Evolutionary conservation across 2,113 vertebrate species (phyloP), one percentile per base, ranked within the genome.

Genomic region (Vulpes lagopus): DNA sequence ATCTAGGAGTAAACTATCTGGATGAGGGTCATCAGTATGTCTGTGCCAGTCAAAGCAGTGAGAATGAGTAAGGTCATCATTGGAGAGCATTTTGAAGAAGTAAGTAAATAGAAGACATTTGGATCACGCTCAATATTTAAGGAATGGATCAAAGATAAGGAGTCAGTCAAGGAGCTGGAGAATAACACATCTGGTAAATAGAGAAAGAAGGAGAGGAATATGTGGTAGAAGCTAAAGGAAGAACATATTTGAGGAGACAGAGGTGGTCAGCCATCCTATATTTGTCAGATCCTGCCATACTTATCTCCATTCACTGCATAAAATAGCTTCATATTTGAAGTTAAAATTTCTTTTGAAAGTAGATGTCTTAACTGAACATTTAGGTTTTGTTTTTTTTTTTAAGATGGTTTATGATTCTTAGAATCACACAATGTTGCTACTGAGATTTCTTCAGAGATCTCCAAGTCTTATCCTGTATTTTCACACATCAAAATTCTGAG

Each of bases 261-360:
- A 19, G 25, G 12, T 59, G 9, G n/a, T 16, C 38, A 12, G 49
- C 27, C 55, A 16, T 9, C 0, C 0, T 17, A 5, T 25, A 2
- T 55, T n/a, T 38, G 4, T 32, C 19, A 38, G 23, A 51, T 15
- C 17, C 20, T 32, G 0, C 8, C 5, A 0, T 30, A 23, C 4
- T 2, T 14, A 35, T 51, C 8, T 16, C 91, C 35, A 19, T 35
- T 10, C 15, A 38, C 15, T 38, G 17, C 0, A 10, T 11, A 86
- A 25, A 76, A 4, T 4, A 91, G 8, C 3, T 80, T 49, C n/a
- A 4, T 23, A 3, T 74, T 35, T 60, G 35, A 38, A 95, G 11
- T 71, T 23, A 83, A 2, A 74, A 14, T 19, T 57, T 60, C 17
- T 25, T 91, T 64, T 87, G 20, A 59, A 95, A 23, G 8, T 25